Percentiles rank a stretch among this genome's conserved stretches.
phyloP scores from a whole-genome alignment of 2,888 invertebrate species.

The Pyrgus malvae region DNA sequence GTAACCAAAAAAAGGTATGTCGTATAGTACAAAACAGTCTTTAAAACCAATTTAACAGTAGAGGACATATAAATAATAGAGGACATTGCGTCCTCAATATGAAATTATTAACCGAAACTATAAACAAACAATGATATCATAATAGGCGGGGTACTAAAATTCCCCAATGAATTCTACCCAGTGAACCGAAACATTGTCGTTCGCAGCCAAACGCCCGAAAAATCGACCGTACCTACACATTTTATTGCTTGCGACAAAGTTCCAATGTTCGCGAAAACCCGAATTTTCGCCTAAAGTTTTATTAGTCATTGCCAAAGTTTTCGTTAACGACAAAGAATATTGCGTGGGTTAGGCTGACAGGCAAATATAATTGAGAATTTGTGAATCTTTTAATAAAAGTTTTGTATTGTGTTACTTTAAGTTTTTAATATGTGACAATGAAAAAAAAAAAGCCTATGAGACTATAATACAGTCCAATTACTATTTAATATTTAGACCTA shows the following conservation, averaged over 20 bases:
- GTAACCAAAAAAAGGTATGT: no score
- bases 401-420: no score
- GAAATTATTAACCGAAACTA: no score
- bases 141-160: not conserved
- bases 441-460: no score
- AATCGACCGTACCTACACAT: slow-evolving; percentile 1
- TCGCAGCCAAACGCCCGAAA: slow-evolving; percentile 8
- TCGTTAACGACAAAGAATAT: not conserved
- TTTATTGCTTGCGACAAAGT: not conserved
- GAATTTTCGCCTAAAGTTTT: slow-evolving; percentile 1
- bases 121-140: not conserved
- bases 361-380: not conserved
- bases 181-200: slow-evolving; percentile 6
- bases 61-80: no score
- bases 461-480: no score
- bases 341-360: not conserved
- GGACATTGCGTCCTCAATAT: no score
- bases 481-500: no score
- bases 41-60: no score
- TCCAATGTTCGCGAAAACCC: not conserved
- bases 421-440: no score
- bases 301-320: slow-evolving; percentile 3
- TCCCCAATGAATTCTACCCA: slow-evolving; percentile 6
- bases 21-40: no score
- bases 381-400: not conserved